Evolutionary conservation across 2,888 invertebrate genomes (phyloP).

Genomic region (Thereva unica): DNA sequence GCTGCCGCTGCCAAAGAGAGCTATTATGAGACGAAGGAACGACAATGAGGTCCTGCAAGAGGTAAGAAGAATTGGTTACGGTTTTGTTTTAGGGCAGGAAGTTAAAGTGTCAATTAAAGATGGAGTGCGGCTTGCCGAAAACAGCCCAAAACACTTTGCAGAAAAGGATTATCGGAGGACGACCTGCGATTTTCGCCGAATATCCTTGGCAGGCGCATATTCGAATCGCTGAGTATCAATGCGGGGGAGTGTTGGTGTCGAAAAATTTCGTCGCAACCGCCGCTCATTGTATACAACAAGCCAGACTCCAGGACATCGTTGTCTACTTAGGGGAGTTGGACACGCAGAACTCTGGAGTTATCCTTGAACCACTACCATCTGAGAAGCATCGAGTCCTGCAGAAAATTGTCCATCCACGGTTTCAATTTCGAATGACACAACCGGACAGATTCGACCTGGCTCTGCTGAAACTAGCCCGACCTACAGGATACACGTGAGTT

Average conservation of each 20-base stretch:
- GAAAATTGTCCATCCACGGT: conserved; percentile 78
- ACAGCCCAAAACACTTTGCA: conserved; percentile 62
- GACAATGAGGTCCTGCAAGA: conserved; percentile 51
- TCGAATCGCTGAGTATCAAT: conserved; percentile 79
- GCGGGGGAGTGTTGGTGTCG: conserved; percentile 81
- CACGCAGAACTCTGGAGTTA: conserved; percentile 70
- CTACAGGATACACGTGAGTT: conserved; percentile 60
- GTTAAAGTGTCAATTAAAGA: conserved; percentile 47
- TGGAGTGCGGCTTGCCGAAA: conserved; percentile 72
- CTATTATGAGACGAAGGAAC: conserved; percentile 54
- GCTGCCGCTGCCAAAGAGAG: conserved; percentile 50
- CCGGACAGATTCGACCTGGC: conserved; percentile 83
- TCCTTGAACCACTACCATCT: conserved; percentile 67
- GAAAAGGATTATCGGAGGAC: conserved; percentile 80
- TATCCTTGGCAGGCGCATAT: conserved; percentile 88
- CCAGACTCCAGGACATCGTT: conserved; percentile 71
- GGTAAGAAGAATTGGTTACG: conserved; percentile 41
- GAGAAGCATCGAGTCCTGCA: conserved; percentile 71
- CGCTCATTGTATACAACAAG: conserved; percentile 81
- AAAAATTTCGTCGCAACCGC: conserved; percentile 76
- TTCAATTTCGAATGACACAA: conserved; percentile 79
- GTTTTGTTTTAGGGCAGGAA: conserved; percentile 47
- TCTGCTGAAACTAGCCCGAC: conserved; percentile 70
- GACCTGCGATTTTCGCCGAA: conserved; percentile 73
- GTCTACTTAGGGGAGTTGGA: conserved; percentile 82